phyloP scores from a whole-genome alignment of 2,888 invertebrate species.

The Ornithoptera priamus region DNA sequence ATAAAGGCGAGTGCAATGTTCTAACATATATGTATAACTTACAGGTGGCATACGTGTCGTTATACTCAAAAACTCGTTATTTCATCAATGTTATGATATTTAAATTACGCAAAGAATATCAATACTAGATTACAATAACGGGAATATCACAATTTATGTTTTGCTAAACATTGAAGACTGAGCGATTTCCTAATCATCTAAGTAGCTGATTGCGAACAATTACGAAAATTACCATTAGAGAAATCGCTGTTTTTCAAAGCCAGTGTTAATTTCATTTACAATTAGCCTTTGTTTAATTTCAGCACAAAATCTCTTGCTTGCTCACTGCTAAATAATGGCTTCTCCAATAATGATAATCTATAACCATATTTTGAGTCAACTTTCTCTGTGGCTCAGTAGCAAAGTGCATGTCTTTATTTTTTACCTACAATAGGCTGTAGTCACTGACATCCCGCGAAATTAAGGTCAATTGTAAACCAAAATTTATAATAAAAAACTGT shows the following conservation, averaged over 20 bases:
- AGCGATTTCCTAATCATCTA: slow-evolving; percentile 11
- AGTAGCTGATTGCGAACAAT: slow-evolving; percentile 10
- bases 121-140: slow-evolving; percentile 12
- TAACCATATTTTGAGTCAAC: too few relatives aligned
- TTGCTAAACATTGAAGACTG: slow-evolving; percentile 7
- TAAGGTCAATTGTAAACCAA: too few relatives aligned
- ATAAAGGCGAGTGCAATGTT: neutral
- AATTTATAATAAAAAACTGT: too few relatives aligned
- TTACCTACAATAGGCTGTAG: too few relatives aligned
- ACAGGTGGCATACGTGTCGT: neutral
- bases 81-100: neutral
- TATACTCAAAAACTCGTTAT: neutral
- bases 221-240: slow-evolving; percentile 1
- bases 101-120: slow-evolving; percentile 4
- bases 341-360: neutral
- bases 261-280: neutral
- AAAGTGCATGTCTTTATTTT: too few relatives aligned
- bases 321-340: neutral
- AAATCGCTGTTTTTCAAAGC: slow-evolving; percentile 5
- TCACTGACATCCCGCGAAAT: too few relatives aligned
- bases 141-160: slow-evolving; percentile 1
- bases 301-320: neutral
- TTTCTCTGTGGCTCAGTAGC: too few relatives aligned
- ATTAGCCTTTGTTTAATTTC: neutral
- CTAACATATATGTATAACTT: neutral